Conservation (phyloP, 2,113 vertebrate species). For the Haliaeetus leucogaster region DNA sequence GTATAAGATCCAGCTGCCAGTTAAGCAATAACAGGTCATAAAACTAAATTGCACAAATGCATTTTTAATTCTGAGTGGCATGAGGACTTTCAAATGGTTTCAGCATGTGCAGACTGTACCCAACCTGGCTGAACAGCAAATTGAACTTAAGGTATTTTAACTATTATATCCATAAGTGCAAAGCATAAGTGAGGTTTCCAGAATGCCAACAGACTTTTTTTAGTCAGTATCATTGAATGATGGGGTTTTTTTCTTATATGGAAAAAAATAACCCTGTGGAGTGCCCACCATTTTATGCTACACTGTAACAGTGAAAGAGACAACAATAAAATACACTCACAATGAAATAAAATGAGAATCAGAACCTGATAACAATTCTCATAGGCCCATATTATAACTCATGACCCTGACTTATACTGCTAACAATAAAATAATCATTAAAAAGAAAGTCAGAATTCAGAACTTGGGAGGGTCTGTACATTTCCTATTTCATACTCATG, state of each 20-base stretch:
- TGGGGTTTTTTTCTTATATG: not conserved
- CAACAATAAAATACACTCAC: not conserved
- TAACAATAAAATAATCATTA: not conserved
- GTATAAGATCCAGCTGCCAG: conserved; percentile 45
- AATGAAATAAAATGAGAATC: not conserved
- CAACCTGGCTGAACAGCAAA: not conserved
- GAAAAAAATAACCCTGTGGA: not conserved
- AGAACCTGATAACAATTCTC: not conserved
- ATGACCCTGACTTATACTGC: not conserved
- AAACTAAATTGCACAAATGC: conserved; percentile 59
- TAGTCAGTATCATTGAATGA: not conserved
- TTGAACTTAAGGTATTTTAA: conserved; percentile 1
- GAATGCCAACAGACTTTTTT: not conserved
- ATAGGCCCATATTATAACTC: not conserved
- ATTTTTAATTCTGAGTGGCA: conserved; percentile 60
- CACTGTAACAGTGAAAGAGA: not conserved
- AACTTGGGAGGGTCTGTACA: not conserved
- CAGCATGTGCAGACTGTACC: not conserved
- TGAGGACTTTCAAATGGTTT: conserved; percentile 26
- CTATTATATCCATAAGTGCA: not conserved
- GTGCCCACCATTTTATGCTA: not conserved
- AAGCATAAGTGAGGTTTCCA: not conserved
- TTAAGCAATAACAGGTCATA: conserved; percentile 59
- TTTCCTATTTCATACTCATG: not conserved
- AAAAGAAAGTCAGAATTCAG: not conserved